Evolutionary conservation across 2,797 vertebrate genomes (phyloP), one percentile per base, ranked within the genome.

Genomic region (Oreortyx pictus): DNA sequence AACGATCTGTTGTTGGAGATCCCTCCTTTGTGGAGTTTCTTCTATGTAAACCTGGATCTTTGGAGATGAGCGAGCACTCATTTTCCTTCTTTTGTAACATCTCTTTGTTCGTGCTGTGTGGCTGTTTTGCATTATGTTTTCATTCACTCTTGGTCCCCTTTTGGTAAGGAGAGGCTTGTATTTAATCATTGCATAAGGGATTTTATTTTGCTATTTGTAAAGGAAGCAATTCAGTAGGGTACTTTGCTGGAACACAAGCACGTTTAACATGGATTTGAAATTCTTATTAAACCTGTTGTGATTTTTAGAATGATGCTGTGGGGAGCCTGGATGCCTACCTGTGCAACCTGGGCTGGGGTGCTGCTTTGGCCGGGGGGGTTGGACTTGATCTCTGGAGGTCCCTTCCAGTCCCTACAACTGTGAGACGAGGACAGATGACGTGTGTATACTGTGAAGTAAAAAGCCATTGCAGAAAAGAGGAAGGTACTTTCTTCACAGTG

Each of bases 251-350:
- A 23, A 29, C 6, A 23, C 19, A 6, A 27, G 7, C 8, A 6
- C 9, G 24, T 41, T 64, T 46, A 70, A 24, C 44, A 29, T 9
- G 6, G 7, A 5, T 57, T 85, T 65, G 37, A n/a, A 46, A 37
- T 37, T n/a, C 17, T 1, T 4, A 7, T 73, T 47, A 4, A 43
- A 4, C 41, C 27, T 18, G 15, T 68, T 62, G 0, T 23, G 57
- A 43, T 23, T 67, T 57, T 56, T 64, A 7, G 9, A 14, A 0
- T n/a, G 31, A 3, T 9, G 4, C 24, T 13, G 2, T 19, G 16
- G 22, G 67, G 39, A 41, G 39, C 39, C 39, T 41, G 39, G 39
- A 13, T 41, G 39, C 39, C 39, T 41, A 41, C 39, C 39, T 39
- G 39, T 39, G 39, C 39, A 39, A 39, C 39, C 39, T 41, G 39